Evolutionary conservation across 2,113 vertebrate species (phyloP).

Genomic region (Trematocara zebra): DNA sequence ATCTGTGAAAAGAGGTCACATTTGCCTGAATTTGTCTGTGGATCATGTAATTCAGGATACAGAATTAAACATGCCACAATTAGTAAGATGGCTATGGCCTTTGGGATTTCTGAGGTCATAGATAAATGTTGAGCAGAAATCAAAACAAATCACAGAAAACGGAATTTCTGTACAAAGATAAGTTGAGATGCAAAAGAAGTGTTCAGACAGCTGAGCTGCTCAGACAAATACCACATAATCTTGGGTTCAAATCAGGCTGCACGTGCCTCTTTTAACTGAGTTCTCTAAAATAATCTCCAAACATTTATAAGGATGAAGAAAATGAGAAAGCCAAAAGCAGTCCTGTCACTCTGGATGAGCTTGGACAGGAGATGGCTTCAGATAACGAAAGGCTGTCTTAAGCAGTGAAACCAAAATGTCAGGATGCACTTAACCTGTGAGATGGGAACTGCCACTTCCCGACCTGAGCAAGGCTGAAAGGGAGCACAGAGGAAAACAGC

Average conservation of each 20-base stretch:
- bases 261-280: background rate
- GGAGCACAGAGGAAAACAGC: background rate
- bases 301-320: background rate
- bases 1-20: background rate
- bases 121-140: background rate
- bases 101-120: background rate
- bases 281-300: background rate
- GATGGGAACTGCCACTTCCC: constrained; percentile 30
- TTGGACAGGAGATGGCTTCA: background rate
- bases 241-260: background rate
- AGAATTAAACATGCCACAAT: background rate
- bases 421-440: constrained; percentile 43
- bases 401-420: constrained; percentile 45
- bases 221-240: background rate
- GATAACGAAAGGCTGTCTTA: constrained; percentile 8
- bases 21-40: background rate
- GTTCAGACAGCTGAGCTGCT: background rate
- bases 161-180: background rate
- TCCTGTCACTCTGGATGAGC: constrained; percentile 27
- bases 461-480: background rate
- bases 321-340: background rate
- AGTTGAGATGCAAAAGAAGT: background rate
- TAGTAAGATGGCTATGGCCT: background rate
- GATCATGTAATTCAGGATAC: background rate
- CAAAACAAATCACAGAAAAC: background rate